Evolutionary conservation across 2,888 invertebrate genomes (phyloP).

Genomic region (Mesoligia furuncula): DNA sequence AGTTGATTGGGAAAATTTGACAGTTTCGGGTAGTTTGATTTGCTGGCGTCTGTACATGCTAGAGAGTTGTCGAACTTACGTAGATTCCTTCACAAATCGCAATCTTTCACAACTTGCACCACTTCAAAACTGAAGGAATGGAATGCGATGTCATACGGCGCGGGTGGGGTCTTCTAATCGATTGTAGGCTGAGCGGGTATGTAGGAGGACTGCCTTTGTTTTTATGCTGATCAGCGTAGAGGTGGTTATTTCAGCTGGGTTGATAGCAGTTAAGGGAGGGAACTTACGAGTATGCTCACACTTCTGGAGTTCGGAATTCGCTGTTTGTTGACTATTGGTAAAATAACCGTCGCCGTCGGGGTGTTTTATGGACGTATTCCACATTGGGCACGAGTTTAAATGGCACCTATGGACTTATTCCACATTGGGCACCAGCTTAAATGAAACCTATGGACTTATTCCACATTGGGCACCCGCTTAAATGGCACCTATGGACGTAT

Average conservation of each 20-base stretch:
- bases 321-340: background rate
- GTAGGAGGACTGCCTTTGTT: constrained; percentile 49
- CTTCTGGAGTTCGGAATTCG: background rate
- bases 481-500: too few species aligned
- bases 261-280: background rate
- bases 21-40: too few species aligned
- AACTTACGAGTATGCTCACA: background rate
- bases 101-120: constrained; percentile 52
- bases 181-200: constrained; percentile 46
- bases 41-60: background rate
- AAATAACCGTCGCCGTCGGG: background rate
- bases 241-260: background rate
- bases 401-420: too few species aligned
- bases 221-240: constrained; percentile 26
- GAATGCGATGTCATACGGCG: constrained; percentile 70
- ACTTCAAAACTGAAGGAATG: constrained; percentile 55
- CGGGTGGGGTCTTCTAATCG: constrained; percentile 69
- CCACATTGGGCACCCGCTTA: too few species aligned
- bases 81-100: background rate
- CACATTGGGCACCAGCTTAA: too few species aligned
- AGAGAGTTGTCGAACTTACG: background rate
- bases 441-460: too few species aligned
- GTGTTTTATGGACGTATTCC: too few species aligned
- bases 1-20: too few species aligned
- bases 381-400: too few species aligned